Evolutionary conservation across 2,797 vertebrate species (phyloP).

Genomic region (Aphelocoma californica): DNA sequence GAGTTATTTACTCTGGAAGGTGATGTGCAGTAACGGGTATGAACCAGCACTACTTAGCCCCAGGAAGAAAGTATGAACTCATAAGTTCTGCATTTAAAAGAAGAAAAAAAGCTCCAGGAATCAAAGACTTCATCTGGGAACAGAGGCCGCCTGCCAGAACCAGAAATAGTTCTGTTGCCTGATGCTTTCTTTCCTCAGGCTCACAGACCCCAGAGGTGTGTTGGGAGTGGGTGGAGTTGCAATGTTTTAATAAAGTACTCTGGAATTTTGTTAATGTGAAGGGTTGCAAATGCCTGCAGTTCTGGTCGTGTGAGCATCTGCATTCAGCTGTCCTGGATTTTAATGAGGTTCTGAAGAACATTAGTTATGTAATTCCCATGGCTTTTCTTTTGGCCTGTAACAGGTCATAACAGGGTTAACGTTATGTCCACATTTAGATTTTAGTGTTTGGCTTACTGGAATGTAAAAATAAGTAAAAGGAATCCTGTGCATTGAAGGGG

Average conservation of each 20-base stretch:
- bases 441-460: background rate
- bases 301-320: background rate
- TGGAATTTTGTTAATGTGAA: slow-evolving; percentile 31
- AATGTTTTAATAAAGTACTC: background rate
- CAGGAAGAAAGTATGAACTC: slow-evolving; percentile 23
- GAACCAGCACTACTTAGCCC: background rate
- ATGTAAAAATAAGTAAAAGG: background rate
- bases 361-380: background rate
- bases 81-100: slow-evolving; percentile 15
- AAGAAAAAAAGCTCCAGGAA: background rate
- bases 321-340: slow-evolving; percentile 21
- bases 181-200: slow-evolving; percentile 10
- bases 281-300: background rate
- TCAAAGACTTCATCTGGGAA: slow-evolving; percentile 28
- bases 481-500: background rate
- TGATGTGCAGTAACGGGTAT: background rate
- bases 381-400: background rate
- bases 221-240: background rate
- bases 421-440: background rate
- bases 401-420: background rate
- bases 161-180: slow-evolving; percentile 17
- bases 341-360: slow-evolving; percentile 1
- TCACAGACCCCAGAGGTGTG: background rate
- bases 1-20: background rate
- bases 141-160: background rate